These are phyloP conservation scores for Oreochromis mossambicus DNA, from an alignment of 2,797 vertebrate genomes.

Conservation along the genomic window DNA sequence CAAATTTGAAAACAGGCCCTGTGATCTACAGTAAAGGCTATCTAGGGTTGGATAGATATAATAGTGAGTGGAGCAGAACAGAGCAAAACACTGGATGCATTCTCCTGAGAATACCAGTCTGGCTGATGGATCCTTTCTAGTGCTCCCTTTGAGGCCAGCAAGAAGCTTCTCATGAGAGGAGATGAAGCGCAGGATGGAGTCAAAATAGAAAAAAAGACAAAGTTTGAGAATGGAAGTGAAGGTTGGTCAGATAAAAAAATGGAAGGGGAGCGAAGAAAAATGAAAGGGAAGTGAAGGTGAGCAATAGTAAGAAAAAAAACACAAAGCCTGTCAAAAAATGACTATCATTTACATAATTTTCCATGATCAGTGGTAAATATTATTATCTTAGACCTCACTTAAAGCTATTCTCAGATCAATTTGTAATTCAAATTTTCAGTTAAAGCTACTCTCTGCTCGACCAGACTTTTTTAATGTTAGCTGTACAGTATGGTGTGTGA, in stretches of 20 bases:
- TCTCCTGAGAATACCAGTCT: slow-evolving; percentile 59
- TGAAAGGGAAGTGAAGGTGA: slow-evolving; percentile 3
- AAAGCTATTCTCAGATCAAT: slow-evolving; percentile 48
- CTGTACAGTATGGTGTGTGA: neutral
- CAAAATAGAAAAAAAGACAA: slow-evolving; percentile 39
- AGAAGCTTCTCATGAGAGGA: slow-evolving; percentile 52
- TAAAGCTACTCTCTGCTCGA: neutral
- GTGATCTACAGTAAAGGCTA: slow-evolving; percentile 67
- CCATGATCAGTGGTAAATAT: slow-evolving; percentile 23
- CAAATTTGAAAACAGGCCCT: slow-evolving; percentile 52
- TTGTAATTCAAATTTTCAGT: slow-evolving; percentile 50
- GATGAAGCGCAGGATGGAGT: slow-evolving; percentile 54
- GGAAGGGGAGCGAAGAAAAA: neutral
- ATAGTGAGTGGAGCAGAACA: slow-evolving; percentile 60
- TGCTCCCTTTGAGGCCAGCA: slow-evolving; percentile 59
- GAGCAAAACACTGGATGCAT: slow-evolving; percentile 50
- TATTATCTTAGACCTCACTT: slow-evolving; percentile 23
- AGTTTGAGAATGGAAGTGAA: slow-evolving; percentile 38
- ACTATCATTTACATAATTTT: slow-evolving; percentile 40
- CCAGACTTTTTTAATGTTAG: neutral
- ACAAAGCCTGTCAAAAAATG: slow-evolving; percentile 23
- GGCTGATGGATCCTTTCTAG: slow-evolving; percentile 62
- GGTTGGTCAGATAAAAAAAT: slow-evolving; percentile 28
- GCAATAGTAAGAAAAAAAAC: neutral
- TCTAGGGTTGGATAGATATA: slow-evolving; percentile 57